Evolutionary conservation across 2,888 invertebrate genomes (phyloP).

Genomic region (Aphelenchoides bicaudatus): DNA sequence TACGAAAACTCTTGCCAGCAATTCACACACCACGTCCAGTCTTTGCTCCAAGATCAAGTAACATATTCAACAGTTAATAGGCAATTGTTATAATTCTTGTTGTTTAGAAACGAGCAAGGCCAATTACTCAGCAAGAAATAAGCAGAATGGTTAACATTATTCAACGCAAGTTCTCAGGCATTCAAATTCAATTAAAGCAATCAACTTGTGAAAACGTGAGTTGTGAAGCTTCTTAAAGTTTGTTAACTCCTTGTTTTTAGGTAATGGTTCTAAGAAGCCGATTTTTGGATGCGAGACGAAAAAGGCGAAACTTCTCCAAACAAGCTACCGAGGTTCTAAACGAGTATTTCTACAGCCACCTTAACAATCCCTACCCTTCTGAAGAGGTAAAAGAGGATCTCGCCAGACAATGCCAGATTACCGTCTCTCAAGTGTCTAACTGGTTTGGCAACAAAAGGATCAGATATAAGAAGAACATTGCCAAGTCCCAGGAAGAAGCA

Average conservation of each 20-base stretch:
- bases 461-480: conserved; percentile 79
- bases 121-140: conserved; percentile 95
- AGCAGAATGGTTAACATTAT: conserved; percentile 98
- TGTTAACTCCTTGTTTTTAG: no score
- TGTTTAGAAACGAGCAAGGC: conserved; percentile 80
- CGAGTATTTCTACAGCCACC: conserved; percentile 98
- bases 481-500: conserved; percentile 74
- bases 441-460: conserved; percentile 99
- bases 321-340: conserved; percentile 98
- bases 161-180: conserved; percentile 76
- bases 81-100: conserved; percentile 67
- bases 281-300: conserved; percentile 65
- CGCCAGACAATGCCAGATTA: conserved; percentile 97
- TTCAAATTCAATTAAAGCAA: conserved; percentile 83
- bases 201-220: conserved; percentile 98
- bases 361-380: conserved; percentile 98
- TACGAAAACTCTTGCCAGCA: conserved; percentile 99
- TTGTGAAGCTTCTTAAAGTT: no score
- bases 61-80: no score
- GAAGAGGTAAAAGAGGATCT: conserved; percentile 99
- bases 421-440: conserved; percentile 86
- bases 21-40: conserved; percentile 99
- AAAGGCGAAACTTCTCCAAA: conserved; percentile 97
- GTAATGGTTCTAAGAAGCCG: conserved; percentile 91
- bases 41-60: conserved; percentile 60